Percentiles rank a stretch among this genome's conserved stretches.
Conservation (phyloP, 2,888 invertebrate genomes). For the Lepas anatifera region DNA sequence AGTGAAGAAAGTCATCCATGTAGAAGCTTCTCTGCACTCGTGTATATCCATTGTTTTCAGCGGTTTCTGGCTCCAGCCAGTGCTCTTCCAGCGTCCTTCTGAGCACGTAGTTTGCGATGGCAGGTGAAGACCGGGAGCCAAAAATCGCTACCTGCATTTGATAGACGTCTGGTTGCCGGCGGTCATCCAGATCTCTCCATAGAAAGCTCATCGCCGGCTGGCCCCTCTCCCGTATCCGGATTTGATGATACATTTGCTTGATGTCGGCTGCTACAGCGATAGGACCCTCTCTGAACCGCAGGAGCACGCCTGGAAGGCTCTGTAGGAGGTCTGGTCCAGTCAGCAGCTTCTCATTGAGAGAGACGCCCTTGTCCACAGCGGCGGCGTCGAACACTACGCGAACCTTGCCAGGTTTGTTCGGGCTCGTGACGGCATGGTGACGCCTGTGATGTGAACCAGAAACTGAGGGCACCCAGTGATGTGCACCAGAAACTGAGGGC, state of each 20-base stretch:
- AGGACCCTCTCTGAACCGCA: neutral
- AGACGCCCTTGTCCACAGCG: neutral
- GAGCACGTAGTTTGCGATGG: neutral
- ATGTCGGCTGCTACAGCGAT: neutral
- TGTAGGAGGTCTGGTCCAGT: neutral
- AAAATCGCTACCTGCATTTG: neutral
- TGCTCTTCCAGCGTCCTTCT: neutral
- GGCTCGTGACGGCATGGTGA: constrained; percentile 23
- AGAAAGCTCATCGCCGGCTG: neutral
- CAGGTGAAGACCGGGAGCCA: neutral
- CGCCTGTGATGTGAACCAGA: no score
- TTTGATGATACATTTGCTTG: neutral
- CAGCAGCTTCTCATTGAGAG: neutral
- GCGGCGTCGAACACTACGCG: constrained; percentile 25
- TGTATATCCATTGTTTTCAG: no score
- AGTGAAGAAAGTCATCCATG: neutral
- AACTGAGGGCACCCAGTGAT: no score
- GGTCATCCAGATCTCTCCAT: neutral
- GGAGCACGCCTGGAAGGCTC: neutral
- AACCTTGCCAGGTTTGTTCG: constrained; percentile 25
- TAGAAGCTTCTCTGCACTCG: neutral
- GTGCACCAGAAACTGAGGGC: no score
- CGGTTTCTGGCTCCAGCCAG: neutral
- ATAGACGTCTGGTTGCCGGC: neutral
- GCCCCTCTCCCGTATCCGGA: neutral